Evolutionary conservation across 2,888 invertebrate genomes (phyloP), one percentile per base, ranked within the genome.

Genomic region (Drosophila helvetica): DNA sequence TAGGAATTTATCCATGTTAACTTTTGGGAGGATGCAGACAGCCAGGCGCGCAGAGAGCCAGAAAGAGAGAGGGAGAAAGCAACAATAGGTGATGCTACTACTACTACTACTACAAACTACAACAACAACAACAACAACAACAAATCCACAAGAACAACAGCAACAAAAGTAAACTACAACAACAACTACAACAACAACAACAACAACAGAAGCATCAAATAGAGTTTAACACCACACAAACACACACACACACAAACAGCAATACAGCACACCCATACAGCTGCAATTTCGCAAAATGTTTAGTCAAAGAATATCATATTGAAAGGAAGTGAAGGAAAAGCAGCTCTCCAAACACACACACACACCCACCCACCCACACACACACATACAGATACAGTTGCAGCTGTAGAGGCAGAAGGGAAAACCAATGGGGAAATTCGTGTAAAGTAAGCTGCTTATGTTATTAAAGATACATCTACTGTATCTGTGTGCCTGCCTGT

Each of bases 1-100:
- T 91, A 92, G 92, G 92, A 89, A 91, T 92, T 91, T 92, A 92
- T 90, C 92, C 92, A 79, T 92, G 92, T 92, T 92, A 92, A 92
- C 91, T 91, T 90, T 90, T 38, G 38, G 15, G 91, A 90, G 92
- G 92, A 90, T 89, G 86, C 88, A 78, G 50, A 30, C 18, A 38
- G 53, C 19, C 9, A 53, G 22, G 22, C 22, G 22, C 3, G 22
- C 22, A 22, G 22, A 22, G 22, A 22, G 22, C 22, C 22, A 22
- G 22, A 22, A 22, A 22, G 22, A 22, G 38, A 22, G 38, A 53
- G 38, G 38, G 12, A 70, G 42, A 45, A 72, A 60, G 69, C 74
- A 68, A 66, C 74, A 75, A 61, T 55, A 64, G 50, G 53, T 71
- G 72, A 62, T 62, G 74, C 75, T 70, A 72, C 75, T 38, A 75